phyloP scores from a whole-genome alignment of 2,888 invertebrate species.

The Drosophila subsilvestris region DNA sequence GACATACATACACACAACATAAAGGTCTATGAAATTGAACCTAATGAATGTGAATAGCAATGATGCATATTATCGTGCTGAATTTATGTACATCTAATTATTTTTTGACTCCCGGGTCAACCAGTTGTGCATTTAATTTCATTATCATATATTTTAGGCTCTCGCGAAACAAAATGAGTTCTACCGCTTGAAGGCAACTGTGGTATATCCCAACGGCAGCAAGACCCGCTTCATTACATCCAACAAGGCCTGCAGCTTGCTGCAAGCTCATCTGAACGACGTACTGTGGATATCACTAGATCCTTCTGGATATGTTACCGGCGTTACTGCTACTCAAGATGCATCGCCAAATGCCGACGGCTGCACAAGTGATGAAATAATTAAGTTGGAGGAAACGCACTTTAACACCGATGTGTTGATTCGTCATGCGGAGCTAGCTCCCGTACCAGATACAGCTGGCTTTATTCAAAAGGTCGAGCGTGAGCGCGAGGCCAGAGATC shows the following conservation, averaged over 20 bases:
- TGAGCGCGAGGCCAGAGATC: slow-evolving; percentile 94
- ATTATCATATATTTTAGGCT: slow-evolving; percentile 83
- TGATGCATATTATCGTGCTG: no score
- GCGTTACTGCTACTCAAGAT: slow-evolving; percentile 86
- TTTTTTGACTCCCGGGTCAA: no score
- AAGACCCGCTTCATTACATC: slow-evolving; percentile 90
- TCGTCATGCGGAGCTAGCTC: slow-evolving; percentile 92
- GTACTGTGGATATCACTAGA: slow-evolving; percentile 91
- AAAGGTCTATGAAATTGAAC: no score
- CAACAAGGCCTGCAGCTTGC: slow-evolving; percentile 91
- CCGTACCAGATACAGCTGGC: slow-evolving; percentile 96
- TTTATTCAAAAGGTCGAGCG: slow-evolving; percentile 97
- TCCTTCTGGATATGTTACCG: slow-evolving; percentile 90
- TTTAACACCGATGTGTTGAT: slow-evolving; percentile 92
- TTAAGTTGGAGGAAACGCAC: slow-evolving; percentile 80
- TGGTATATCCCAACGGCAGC: slow-evolving; percentile 88
- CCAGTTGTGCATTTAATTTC: neutral
- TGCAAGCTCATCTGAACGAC: slow-evolving; percentile 91
- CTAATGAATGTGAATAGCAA: no score
- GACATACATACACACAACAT: no score
- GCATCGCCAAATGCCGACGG: slow-evolving; percentile 83
- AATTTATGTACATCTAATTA: neutral
- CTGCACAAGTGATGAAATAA: slow-evolving; percentile 55
- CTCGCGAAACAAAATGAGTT: slow-evolving; percentile 89
- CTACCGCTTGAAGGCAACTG: slow-evolving; percentile 90